Percentiles rank a stretch among this genome's conserved stretches.
These are phyloP conservation scores for Caenorhabditis angaria DNA, from an alignment of 2,888 invertebrate genomes.

Conservation along the genomic window DNA sequence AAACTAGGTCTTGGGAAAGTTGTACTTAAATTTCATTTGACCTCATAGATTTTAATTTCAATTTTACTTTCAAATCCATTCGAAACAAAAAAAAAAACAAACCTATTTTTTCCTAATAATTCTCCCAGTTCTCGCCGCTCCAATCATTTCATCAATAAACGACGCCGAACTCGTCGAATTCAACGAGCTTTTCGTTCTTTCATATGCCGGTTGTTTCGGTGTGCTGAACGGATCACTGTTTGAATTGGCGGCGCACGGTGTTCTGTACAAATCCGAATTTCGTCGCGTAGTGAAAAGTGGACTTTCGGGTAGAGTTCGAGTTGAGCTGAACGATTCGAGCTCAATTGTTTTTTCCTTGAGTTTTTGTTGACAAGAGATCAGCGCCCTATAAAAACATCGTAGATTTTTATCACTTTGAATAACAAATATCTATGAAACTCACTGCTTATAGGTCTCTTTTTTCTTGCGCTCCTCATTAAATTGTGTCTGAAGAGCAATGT, in stretches of 20 bases:
- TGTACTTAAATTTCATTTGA: too few species aligned
- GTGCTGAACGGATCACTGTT: constrained; percentile 1
- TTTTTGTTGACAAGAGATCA: background rate
- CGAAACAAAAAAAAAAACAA: too few species aligned
- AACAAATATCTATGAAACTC: background rate
- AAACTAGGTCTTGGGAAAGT: too few species aligned
- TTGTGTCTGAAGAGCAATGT: background rate
- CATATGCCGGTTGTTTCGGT: background rate
- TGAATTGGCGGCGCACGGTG: background rate
- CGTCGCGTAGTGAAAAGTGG: background rate
- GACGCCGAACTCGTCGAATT: background rate
- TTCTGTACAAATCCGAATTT: background rate
- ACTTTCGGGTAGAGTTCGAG: background rate
- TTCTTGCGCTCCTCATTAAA: background rate
- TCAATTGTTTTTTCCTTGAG: constrained; percentile 3
- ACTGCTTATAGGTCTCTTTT: background rate
- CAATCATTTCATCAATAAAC: background rate
- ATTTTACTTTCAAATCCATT: too few species aligned
- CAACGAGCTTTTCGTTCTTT: background rate
- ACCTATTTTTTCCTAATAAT: too few species aligned
- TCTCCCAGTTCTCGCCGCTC: background rate
- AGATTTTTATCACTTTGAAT: background rate
- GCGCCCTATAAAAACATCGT: background rate
- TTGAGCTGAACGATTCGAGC: background rate
- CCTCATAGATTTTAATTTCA: too few species aligned